Evolutionary conservation across 2,113 vertebrate genomes (phyloP), one percentile per base, ranked within the genome.

Genomic region (Megaleporinus macrocephalus): DNA sequence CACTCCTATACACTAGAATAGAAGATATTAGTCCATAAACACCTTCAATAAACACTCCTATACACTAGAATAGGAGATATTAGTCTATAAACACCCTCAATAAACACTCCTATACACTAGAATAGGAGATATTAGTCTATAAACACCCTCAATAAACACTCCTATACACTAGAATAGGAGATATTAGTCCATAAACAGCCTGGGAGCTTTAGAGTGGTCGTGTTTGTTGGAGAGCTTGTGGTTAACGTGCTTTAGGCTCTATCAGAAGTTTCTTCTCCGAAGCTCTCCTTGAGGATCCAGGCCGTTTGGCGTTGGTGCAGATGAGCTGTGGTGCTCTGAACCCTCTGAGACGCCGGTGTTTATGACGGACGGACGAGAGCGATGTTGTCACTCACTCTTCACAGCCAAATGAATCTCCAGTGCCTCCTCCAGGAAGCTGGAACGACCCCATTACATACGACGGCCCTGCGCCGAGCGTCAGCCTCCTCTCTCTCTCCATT

Each of bases 281-380:
- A 22, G 57, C 11, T 5, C 57, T 84, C 74, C 59, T 76, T 61
- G 36, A 77, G 75, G 68, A 78, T 57, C 33, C 49, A 44, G 47
- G 65, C 72, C 78, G 79, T 51, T 76, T 77, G 79, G 72, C 83
- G 81, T 59, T 59, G 63, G 47, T 55, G 73, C 59, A 73, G 79
- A 85, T 78, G 78, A 85, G 73, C 66, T 61, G 73, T 72, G 73
- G 72, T 74, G 65, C 53, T 73, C 75, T 7, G 29, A 22, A 22
- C 51, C 47, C 27, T 77, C 65, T 69, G 63, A 55, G 41, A 68
- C 61, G 53, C 73, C 70, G 73, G 72, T 80, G 71, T 84, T 76
- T 76, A 81, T 73, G 74, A 75, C 47, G 74, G 71, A 55, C 24
- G 49, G 72, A 75, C 30, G 74, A 81, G 71, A 75, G 80, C 80